phyloP scores from a whole-genome alignment of 2,113 vertebrate species.

The Marmota flaviventris region DNA sequence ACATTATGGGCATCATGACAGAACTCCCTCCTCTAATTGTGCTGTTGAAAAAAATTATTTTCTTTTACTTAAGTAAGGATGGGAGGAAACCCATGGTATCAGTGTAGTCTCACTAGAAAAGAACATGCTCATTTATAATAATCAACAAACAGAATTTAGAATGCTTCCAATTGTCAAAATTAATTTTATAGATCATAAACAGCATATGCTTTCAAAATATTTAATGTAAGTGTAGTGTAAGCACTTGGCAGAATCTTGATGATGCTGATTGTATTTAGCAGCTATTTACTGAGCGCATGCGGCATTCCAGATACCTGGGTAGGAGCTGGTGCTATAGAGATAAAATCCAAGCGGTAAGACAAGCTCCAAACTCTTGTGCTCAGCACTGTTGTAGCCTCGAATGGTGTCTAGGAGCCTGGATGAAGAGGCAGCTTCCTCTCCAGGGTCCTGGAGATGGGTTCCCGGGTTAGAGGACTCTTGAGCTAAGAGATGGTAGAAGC shows the following conservation, averaged over 20 bases:
- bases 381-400: neutral
- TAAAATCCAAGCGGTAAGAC: neutral
- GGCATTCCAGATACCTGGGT: neutral
- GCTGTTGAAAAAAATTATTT: neutral
- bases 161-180: constrained; percentile 15
- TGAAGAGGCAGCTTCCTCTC: neutral
- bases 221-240: neutral
- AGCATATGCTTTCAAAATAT: constrained; percentile 23
- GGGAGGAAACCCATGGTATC: neutral
- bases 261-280: neutral
- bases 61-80: constrained; percentile 24
- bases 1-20: neutral
- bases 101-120: neutral
- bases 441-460: constrained; percentile 36
- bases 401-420: neutral
- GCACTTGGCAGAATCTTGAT: neutral
- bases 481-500: neutral
- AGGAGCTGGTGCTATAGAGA: neutral
- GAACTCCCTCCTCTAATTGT: neutral
- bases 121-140: constrained; percentile 22
- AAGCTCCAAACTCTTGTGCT: neutral
- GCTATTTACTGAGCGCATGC: neutral
- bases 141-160: neutral
- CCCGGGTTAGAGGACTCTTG: constrained; percentile 41
- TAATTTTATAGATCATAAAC: neutral